Conservation (phyloP, 2,113 vertebrate genomes). For the Picathartes gymnocephalus region DNA sequence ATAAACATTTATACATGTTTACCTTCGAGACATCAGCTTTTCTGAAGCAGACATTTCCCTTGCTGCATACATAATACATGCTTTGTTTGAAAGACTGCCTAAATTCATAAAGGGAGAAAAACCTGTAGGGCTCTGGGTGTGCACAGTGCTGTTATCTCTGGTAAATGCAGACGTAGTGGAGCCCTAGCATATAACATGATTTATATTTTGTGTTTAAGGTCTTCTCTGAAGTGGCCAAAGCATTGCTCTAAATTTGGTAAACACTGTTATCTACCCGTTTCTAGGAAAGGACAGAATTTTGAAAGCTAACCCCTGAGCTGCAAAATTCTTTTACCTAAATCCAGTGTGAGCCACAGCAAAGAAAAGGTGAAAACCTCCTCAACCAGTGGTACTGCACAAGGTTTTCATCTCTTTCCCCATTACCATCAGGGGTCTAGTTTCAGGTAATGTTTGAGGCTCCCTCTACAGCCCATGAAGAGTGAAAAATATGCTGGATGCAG, state of each 20-base stretch:
- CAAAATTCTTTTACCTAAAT: background rate
- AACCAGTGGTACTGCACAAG: background rate
- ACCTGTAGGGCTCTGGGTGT: background rate
- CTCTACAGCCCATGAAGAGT: background rate
- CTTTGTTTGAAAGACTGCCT: conserved; percentile 46
- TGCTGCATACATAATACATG: conserved; percentile 53
- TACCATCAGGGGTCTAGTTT: background rate
- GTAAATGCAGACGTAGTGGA: background rate
- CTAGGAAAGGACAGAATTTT: background rate
- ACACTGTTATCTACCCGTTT: background rate
- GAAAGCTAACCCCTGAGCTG: background rate
- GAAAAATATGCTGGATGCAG: background rate
- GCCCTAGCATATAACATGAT: background rate
- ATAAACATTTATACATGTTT: conserved; percentile 69
- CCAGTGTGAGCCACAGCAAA: background rate
- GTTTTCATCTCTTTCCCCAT: background rate
- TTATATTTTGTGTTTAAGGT: background rate
- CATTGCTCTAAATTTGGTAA: background rate
- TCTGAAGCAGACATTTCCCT: conserved; percentile 45
- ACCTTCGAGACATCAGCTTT: conserved; percentile 32
- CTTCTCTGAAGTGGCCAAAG: background rate
- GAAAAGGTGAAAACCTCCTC: background rate
- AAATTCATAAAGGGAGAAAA: conserved; percentile 22
- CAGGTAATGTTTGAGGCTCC: background rate
- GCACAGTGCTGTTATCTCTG: background rate